Evolutionary conservation across 1,140 invertebrate species (phyloP).

Genomic region (Lysiphlebus fabarum): DNA sequence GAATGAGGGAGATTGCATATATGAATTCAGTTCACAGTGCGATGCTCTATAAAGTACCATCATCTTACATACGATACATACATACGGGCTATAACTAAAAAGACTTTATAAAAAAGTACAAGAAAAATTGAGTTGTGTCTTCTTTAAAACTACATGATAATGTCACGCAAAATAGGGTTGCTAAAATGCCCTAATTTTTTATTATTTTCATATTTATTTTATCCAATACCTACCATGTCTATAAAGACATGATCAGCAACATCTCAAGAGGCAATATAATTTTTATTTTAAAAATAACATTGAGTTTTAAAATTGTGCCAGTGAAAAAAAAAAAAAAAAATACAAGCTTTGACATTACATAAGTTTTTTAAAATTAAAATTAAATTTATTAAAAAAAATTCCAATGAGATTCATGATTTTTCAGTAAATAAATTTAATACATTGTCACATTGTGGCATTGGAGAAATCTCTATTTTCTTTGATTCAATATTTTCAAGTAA

Average conservation of each 20-base stretch:
- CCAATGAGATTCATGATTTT: neutral
- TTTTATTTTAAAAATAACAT: no score
- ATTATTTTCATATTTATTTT: slow-evolving; percentile 6
- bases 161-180: slow-evolving; percentile 38
- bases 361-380: no score
- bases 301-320: no score
- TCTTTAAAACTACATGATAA: neutral
- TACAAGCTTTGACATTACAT: no score
- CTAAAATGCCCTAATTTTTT: slow-evolving; percentile 49
- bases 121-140: neutral
- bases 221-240: no score
- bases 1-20: slow-evolving; percentile 9
- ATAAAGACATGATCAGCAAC: no score
- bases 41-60: slow-evolving; percentile 28
- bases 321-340: no score
- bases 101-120: slow-evolving; percentile 3
- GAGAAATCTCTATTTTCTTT: neutral
- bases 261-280: no score
- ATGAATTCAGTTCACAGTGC: slow-evolving; percentile 24
- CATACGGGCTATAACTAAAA: neutral
- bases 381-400: no score
- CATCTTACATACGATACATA: neutral
- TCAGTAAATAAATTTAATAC: slow-evolving; percentile 1
- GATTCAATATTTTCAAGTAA: neutral
- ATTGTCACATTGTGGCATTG: neutral